Percentiles rank a stretch among this genome's conserved stretches.
phyloP scores from a whole-genome alignment of 2,113 vertebrate genomes.

The Caranx ignobilis region DNA sequence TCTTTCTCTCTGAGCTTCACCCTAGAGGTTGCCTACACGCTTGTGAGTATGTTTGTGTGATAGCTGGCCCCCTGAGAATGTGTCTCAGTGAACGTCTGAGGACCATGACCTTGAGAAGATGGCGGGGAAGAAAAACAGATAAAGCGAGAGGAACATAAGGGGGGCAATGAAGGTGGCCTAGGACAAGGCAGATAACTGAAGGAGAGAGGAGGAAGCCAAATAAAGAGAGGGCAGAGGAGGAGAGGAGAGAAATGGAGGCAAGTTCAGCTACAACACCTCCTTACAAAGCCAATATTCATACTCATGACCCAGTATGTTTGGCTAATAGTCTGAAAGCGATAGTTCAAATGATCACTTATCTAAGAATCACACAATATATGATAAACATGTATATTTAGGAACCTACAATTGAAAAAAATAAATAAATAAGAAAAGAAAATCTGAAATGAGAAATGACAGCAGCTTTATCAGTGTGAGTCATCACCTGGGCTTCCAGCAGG shows the following conservation, averaged over 20 bases:
- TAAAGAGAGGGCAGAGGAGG: slow-evolving; percentile 3
- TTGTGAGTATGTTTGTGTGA: slow-evolving; percentile 3
- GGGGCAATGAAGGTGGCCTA: slow-evolving; percentile 48
- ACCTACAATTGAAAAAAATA: too few relatives aligned
- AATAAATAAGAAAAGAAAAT: too few relatives aligned
- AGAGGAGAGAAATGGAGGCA: slow-evolving; percentile 5
- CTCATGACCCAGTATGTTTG: background rate
- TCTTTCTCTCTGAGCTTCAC: slow-evolving; percentile 35
- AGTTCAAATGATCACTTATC: background rate
- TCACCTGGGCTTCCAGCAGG: too few relatives aligned
- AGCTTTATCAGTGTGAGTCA: too few relatives aligned
- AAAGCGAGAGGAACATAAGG: slow-evolving; percentile 55
- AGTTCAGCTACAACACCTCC: background rate
- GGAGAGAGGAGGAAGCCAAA: slow-evolving; percentile 13
- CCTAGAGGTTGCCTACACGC: slow-evolving; percentile 12
- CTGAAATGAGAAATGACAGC: too few relatives aligned
- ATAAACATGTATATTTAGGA: background rate
- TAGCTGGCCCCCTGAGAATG: slow-evolving; percentile 41
- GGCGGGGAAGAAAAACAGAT: slow-evolving; percentile 51
- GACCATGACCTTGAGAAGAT: slow-evolving; percentile 73
- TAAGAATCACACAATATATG: background rate
- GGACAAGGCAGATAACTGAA: slow-evolving; percentile 47
- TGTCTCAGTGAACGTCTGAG: slow-evolving; percentile 66
- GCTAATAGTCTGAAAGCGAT: background rate
- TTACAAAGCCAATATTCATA: background rate